phyloP scores from a whole-genome alignment of 2,113 vertebrate species.

The Toxotes jaculatrix region DNA sequence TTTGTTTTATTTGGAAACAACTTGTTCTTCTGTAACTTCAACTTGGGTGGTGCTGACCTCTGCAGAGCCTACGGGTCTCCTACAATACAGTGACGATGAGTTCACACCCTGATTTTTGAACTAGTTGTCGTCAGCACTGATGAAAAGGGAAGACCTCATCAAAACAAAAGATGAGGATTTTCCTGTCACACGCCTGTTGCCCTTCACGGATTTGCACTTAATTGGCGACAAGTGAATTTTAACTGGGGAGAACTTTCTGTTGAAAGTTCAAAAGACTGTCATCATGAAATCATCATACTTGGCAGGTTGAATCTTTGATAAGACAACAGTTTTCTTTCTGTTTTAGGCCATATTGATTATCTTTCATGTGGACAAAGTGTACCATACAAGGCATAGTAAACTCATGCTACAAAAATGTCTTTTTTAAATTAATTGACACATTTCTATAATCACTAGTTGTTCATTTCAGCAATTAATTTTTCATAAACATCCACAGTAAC shows the following conservation, averaged over 20 bases:
- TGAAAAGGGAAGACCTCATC: slow-evolving; percentile 45
- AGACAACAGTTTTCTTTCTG: not conserved
- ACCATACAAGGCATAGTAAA: not conserved
- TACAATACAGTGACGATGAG: slow-evolving; percentile 32
- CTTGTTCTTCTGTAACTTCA: slow-evolving; percentile 24
- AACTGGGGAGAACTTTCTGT: slow-evolving; percentile 32
- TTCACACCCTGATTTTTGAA: slow-evolving; percentile 42
- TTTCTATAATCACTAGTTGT: not conserved
- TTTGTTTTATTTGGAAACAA: not conserved
- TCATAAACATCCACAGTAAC: no score
- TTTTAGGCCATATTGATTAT: not conserved
- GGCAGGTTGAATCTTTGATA: slow-evolving; percentile 6
- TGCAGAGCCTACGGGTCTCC: slow-evolving; percentile 21
- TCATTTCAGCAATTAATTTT: no score
- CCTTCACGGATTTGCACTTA: slow-evolving; percentile 67
- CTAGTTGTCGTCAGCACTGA: slow-evolving; percentile 31
- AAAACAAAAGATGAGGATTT: slow-evolving; percentile 70
- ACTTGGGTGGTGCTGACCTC: slow-evolving; percentile 25
- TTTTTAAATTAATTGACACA: no score
- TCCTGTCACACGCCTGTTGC: slow-evolving; percentile 60
- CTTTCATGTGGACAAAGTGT: not conserved
- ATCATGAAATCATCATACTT: slow-evolving; percentile 20
- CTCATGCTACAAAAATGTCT: not conserved
- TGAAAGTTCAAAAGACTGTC: slow-evolving; percentile 23
- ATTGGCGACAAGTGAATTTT: slow-evolving; percentile 64